These are phyloP conservation scores for Cepphus grylle DNA, from an alignment of 2,113 vertebrate genomes.

Conservation along the genomic window DNA sequence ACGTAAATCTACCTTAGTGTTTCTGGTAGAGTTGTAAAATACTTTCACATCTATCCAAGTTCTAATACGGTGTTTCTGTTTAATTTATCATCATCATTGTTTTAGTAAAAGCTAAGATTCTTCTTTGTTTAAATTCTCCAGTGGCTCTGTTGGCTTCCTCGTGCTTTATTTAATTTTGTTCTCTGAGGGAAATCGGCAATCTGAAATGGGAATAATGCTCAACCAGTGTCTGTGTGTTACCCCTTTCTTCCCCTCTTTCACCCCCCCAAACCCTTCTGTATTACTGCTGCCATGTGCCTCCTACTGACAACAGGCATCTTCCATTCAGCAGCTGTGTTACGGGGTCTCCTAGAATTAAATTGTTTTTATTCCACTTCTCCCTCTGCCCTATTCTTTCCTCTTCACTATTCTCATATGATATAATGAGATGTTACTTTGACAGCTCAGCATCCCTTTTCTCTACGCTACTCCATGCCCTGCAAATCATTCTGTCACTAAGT, in stretches of 20 bases:
- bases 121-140: background rate
- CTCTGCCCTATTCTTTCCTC: constrained; percentile 9
- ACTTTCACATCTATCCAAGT: background rate
- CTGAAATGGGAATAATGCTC: background rate
- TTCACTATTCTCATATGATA: constrained; percentile 15
- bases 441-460: constrained; percentile 30
- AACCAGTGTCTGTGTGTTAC: background rate
- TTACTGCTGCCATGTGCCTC: background rate
- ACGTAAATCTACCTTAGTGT: background rate
- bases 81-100: background rate
- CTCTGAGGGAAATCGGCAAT: background rate
- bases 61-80: background rate
- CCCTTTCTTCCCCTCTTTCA: background rate
- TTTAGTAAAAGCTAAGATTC: background rate
- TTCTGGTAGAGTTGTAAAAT: background rate
- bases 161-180: background rate
- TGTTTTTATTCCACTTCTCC: constrained; percentile 30
- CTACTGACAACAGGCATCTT: background rate
- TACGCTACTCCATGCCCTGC: background rate
- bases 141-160: background rate
- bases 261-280: background rate
- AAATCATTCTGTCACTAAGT: constrained; percentile 53
- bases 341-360: constrained; percentile 20
- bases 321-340: background rate
- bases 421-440: constrained; percentile 55